phyloP scores from a whole-genome alignment of 2,888 invertebrate species.

The Stenchaetothrips biformis region DNA sequence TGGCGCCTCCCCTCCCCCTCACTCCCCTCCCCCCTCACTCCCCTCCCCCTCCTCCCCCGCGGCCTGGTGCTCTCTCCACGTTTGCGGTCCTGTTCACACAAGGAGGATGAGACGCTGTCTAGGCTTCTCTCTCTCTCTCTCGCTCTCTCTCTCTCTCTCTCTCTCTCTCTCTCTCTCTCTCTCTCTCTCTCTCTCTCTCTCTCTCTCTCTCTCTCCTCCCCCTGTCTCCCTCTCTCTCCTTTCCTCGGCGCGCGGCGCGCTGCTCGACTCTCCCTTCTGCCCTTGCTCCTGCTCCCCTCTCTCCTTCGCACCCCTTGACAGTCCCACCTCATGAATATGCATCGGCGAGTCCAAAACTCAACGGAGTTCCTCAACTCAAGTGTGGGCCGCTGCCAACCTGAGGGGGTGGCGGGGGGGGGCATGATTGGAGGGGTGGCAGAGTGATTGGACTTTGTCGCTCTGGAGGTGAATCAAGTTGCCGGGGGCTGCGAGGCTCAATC shows the following conservation, averaged over 20 bases:
- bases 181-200: constrained; percentile 34
- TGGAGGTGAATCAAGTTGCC: constrained; percentile 9
- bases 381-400: neutral
- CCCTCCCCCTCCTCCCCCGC: neutral
- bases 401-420: neutral
- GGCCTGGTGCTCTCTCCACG: neutral
- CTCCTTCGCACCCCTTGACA: constrained; percentile 10
- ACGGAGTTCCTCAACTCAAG: constrained; percentile 24
- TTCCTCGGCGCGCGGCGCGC: neutral
- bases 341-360: constrained; percentile 21
- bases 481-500: neutral
- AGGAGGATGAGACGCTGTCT: too few relatives aligned
- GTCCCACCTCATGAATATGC: constrained; percentile 22
- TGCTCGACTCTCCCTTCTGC: neutral
- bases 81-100: too few relatives aligned
- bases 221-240: neutral
- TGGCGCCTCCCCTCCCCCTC: neutral
- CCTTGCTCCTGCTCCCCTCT: neutral
- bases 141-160: constrained; percentile 17
- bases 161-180: constrained; percentile 34
- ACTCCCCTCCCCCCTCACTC: neutral
- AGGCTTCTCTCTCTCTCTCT: neutral
- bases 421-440: constrained; percentile 7
- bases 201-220: neutral
- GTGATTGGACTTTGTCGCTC: constrained; percentile 23